Conservation (phyloP, 2,113 vertebrate species). For the Okapia johnstoni region DNA sequence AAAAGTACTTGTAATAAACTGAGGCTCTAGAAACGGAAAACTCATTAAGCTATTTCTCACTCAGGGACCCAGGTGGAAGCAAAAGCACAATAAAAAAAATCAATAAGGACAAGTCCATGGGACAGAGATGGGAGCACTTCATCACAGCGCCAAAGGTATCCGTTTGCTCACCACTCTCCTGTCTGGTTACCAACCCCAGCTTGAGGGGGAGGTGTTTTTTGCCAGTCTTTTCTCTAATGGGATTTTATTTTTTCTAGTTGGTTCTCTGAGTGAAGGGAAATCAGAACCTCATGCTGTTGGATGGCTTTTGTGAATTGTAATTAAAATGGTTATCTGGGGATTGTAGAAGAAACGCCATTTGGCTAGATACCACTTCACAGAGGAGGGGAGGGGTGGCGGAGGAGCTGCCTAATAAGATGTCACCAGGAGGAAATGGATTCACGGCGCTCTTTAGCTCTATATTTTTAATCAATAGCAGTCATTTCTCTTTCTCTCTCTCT, state of each 20-base stretch:
- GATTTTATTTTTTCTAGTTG: neutral
- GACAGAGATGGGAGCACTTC: slow-evolving; percentile 82
- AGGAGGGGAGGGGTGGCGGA: neutral
- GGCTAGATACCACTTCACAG: neutral
- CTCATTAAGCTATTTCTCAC: slow-evolving; percentile 62
- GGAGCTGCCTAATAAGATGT: neutral
- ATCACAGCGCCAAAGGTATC: slow-evolving; percentile 74
- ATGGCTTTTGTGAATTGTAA: slow-evolving; percentile 36
- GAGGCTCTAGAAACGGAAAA: slow-evolving; percentile 28
- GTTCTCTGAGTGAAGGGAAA: neutral
- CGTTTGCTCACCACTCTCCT: fast-evolving
- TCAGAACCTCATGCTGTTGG: neutral
- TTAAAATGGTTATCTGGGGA: slow-evolving; percentile 48
- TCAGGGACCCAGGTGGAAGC: slow-evolving; percentile 82
- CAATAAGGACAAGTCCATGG: slow-evolving; percentile 78
- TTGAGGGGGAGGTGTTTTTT: fast-evolving
- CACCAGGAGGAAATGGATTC: neutral
- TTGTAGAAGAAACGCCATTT: slow-evolving; percentile 22
- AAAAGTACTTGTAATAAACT: slow-evolving; percentile 40
- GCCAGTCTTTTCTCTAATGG: neutral
- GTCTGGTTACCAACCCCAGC: fast-evolving
- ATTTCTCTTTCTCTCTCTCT: neutral
- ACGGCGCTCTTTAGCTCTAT: neutral
- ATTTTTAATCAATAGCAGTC: neutral
- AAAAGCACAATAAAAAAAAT: slow-evolving; percentile 77